These are phyloP conservation scores for Petrocephalus microphthalmus DNA, from an alignment of 2,113 vertebrate species.

Conservation along the genomic window DNA sequence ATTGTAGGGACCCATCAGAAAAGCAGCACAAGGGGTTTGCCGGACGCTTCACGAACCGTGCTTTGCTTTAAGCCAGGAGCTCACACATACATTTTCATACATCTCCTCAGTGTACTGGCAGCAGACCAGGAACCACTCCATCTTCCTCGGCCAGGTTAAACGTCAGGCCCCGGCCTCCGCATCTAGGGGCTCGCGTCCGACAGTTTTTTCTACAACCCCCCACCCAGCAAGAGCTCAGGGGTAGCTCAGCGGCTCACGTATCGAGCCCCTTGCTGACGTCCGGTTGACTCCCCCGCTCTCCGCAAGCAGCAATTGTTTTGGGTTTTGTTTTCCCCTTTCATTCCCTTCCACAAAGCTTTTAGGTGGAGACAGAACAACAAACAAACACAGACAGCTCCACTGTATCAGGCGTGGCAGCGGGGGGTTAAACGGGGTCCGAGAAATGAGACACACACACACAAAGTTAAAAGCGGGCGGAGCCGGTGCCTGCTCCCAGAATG, in stretches of 20 bases:
- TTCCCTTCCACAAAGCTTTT: conserved; percentile 9
- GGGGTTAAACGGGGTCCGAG: neutral
- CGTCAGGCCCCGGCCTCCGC: neutral
- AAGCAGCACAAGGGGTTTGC: neutral
- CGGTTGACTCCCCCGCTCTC: neutral
- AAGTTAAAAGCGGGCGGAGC: neutral
- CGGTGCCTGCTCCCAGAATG: conserved; percentile 3
- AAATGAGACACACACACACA: neutral
- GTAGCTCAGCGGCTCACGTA: neutral
- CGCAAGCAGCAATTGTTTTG: conserved; percentile 9
- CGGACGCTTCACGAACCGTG: neutral
- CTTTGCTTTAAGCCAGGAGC: neutral
- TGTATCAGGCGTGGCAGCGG: neutral
- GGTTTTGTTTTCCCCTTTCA: neutral
- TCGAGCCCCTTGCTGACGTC: neutral
- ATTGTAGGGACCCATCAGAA: neutral
- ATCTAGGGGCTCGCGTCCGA: neutral
- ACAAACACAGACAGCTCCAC: conserved; percentile 5
- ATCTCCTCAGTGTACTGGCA: neutral
- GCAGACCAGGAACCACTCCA: neutral
- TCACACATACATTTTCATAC: neutral
- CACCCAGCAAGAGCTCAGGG: conserved; percentile 3
- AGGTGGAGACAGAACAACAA: conserved; percentile 17
- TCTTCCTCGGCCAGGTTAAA: neutral
- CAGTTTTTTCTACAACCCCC: neutral